Evolutionary conservation across 2,113 vertebrate genomes (phyloP).

Genomic region (Platichthys flesus): DNA sequence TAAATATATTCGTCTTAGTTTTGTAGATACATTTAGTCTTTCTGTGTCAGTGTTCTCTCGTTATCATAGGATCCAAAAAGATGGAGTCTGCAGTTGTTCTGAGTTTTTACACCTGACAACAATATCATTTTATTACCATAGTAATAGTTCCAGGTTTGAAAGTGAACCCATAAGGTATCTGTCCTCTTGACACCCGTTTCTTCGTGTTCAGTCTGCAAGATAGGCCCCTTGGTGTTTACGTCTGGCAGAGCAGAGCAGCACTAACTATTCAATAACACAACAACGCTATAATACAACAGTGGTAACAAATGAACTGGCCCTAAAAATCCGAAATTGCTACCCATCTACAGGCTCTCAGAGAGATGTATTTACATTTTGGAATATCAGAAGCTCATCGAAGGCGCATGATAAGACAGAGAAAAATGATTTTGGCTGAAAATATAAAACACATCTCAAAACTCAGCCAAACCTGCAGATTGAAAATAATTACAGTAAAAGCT

Average conservation of each 20-base stretch:
- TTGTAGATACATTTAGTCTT: background rate
- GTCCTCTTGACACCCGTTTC: background rate
- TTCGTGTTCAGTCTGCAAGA: background rate
- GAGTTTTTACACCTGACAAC: constrained; percentile 10
- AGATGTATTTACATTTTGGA: constrained; percentile 49
- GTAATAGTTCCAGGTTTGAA: background rate
- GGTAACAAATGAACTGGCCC: background rate
- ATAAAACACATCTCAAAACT: constrained; percentile 1
- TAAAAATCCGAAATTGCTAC: constrained; percentile 16
- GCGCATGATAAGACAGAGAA: constrained; percentile 23
- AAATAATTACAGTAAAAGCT: constrained; percentile 21
- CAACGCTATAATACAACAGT: background rate
- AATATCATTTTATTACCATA: constrained; percentile 4
- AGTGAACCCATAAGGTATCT: background rate
- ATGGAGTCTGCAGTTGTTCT: constrained; percentile 7
- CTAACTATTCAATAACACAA: constrained; percentile 29
- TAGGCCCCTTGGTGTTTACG: background rate
- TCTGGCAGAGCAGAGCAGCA: constrained; percentile 10
- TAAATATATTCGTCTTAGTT: background rate
- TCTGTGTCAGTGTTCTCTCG: background rate
- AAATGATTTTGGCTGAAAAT: constrained; percentile 16
- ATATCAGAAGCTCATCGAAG: constrained; percentile 33
- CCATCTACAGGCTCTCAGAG: constrained; percentile 6
- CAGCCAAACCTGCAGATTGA: constrained; percentile 37
- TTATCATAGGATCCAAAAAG: constrained; percentile 6